Base-by-base conservation (phyloP, 1,140 invertebrate genomes). In the Caerostris extrusa region DNA sequence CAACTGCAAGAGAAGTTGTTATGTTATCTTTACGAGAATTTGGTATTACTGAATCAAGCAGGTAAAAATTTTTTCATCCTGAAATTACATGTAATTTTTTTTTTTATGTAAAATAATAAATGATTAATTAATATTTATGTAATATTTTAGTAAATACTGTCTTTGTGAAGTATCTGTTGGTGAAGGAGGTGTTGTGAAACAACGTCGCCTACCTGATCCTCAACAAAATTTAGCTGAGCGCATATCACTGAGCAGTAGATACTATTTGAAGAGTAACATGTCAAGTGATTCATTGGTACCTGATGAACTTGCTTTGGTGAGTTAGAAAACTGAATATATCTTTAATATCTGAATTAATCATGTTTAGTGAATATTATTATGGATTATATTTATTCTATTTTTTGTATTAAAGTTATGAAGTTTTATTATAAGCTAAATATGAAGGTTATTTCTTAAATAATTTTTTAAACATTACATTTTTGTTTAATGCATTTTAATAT, bases 21-120 rank as follows among this genome's bases (percentile, higher is more conserved):
- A 99, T 99, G 98, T 96, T 99, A 93, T 98, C 99, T 3, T 96
- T 99, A 60, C 98, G 98, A 96, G 99, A 99, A 96, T 99, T 99
- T 96, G 98, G 98, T 77, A 99, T 99, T 93, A 98, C 98, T 71
- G 98, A 99, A 95, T 98, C 98, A 3, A 98, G 98, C 95, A 95
- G 95, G 95, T 95, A 94, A 90, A 19, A 69, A 67, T 5, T 3
- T 67, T 4, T 67, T 67, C 3, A 14, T n/a, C n/a, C n/a, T 67
- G 12, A 67, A 12, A 14, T 14, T 67, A 12, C 7, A 67, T 4
- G n/a, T 67, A 67, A 0, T 5, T 12, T 67, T 3, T 34, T 34
- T 34, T 34, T 34, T 34, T 34, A 34, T 34, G 34, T 34, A 34
- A 34, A 34, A 34, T 34, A 34, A 34, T 34, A 34, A 34, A 34